Percentiles rank a stretch among this genome's conserved stretches.
Evolutionary conservation across 2,113 vertebrate species (phyloP).

Genomic region (Montifringilla adamsi): DNA sequence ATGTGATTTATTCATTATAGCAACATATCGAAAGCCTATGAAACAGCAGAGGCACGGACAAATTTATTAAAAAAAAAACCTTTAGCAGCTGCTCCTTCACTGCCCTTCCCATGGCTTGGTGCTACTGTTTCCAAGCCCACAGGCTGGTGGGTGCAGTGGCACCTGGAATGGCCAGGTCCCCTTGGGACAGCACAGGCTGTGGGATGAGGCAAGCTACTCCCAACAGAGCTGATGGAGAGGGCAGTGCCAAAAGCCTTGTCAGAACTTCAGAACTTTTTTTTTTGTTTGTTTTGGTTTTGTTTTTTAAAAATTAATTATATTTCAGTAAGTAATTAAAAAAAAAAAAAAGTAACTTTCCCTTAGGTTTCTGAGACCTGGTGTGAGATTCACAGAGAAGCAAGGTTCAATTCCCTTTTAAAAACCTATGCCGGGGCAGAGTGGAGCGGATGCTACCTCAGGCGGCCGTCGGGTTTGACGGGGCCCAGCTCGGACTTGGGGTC

Average conservation of each 20-base stretch:
- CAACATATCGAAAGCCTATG: conserved; percentile 29
- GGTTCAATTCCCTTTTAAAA: conserved; percentile 66
- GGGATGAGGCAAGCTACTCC: background rate
- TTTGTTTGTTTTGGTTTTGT: background rate
- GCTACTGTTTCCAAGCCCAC: background rate
- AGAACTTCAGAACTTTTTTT: background rate
- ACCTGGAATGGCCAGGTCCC: accelerated
- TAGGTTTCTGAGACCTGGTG: background rate
- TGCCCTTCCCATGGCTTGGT: background rate
- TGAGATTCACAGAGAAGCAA: background rate
- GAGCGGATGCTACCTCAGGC: conserved; percentile 90
- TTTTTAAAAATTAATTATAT: background rate
- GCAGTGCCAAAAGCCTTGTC: conserved; percentile 24
- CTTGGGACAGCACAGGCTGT: accelerated
- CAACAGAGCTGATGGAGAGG: background rate
- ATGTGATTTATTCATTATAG: background rate
- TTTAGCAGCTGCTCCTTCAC: conserved; percentile 34
- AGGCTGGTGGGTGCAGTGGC: background rate
- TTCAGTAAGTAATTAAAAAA: conserved; percentile 5
- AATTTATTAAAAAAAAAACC: background rate
- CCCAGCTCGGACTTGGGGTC: conserved; percentile 95
- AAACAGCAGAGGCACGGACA: conserved; percentile 15
- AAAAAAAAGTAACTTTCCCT: background rate
- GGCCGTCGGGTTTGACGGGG: conserved; percentile 81
- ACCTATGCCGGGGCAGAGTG: background rate